Evolutionary conservation across 1,140 invertebrate genomes (phyloP).

Genomic region (Heliconius himera): DNA sequence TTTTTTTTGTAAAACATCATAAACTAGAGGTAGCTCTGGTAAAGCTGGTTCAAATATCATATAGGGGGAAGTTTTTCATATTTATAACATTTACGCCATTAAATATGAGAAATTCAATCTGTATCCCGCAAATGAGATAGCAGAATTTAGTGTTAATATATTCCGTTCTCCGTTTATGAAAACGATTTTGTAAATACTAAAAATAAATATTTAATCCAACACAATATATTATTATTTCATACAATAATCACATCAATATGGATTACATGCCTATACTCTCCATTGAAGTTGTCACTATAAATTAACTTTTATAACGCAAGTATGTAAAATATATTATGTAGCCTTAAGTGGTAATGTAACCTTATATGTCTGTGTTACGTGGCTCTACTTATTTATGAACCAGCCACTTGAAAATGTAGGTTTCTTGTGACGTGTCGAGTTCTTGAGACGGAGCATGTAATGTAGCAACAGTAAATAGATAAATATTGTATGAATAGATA

Average conservation of each 20-base stretch:
- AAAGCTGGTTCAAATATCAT: no score
- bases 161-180: no score
- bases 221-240: no score
- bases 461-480: not conserved
- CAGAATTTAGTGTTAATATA: no score
- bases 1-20: no score
- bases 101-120: no score
- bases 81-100: no score
- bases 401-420: conserved; percentile 36
- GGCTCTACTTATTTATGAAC: conserved; percentile 31
- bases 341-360: conserved; percentile 15
- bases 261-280: not conserved
- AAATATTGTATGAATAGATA: not conserved
- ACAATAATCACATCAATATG: not conserved
- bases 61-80: no score
- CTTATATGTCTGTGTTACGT: conserved; percentile 26
- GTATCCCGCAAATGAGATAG: no score
- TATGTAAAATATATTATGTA: conserved; percentile 8
- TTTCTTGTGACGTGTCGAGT: conserved; percentile 36
- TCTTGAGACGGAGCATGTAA: conserved; percentile 31
- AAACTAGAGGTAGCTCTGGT: no score
- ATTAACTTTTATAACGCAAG: not conserved
- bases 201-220: no score
- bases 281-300: conserved; percentile 4
- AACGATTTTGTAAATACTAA: no score